These are phyloP conservation scores for Pandion haliaetus DNA, from an alignment of 2,113 vertebrate genomes.

Conservation along the genomic window DNA sequence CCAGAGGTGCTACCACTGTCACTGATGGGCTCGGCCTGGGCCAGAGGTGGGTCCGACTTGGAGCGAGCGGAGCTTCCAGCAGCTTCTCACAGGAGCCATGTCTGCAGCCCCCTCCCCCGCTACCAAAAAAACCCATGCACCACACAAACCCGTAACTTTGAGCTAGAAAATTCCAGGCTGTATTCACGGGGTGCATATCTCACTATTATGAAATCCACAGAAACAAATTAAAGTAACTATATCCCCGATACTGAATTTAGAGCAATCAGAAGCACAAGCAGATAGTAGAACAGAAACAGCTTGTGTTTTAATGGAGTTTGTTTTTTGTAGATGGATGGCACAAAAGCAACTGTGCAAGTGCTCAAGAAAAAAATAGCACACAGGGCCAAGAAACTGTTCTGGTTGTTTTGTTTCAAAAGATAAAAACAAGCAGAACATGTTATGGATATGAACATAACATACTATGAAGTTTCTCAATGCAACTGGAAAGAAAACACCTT, in stretches of 20 bases:
- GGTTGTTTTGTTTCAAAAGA: background rate
- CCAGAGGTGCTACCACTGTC: no score
- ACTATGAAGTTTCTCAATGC: background rate
- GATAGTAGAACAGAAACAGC: background rate
- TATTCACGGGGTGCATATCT: background rate
- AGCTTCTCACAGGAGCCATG: no score
- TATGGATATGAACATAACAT: background rate
- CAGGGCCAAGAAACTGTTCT: background rate
- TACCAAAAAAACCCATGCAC: no score
- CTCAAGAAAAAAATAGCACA: background rate
- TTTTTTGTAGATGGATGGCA: background rate
- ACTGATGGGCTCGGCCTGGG: no score
- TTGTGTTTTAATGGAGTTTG: background rate
- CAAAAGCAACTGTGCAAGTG: background rate
- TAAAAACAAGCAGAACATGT: background rate
- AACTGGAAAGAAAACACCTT: background rate
- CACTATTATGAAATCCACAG: background rate
- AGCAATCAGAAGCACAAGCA: background rate
- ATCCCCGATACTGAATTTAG: background rate
- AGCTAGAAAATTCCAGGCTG: background rate
- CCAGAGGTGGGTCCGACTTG: no score
- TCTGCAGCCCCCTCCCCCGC: no score
- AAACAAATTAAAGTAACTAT: background rate
- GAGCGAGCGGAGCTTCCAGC: no score
- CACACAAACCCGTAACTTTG: no score